These are phyloP conservation scores for Herpailurus yagouaroundi DNA, from an alignment of 2,113 vertebrate species.

Conservation along the genomic window DNA sequence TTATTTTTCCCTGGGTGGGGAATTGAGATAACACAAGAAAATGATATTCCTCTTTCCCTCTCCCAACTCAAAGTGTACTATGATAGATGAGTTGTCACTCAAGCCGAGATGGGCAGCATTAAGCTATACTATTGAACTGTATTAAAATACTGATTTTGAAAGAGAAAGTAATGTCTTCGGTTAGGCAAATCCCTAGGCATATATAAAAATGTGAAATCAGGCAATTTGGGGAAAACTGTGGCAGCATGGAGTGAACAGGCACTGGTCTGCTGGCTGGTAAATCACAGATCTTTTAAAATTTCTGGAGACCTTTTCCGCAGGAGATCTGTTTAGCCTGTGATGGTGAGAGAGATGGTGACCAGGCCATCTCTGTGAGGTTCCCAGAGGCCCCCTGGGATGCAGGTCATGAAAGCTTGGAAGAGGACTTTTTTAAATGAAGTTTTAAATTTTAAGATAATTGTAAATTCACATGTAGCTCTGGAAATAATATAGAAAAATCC, in stretches of 20 bases:
- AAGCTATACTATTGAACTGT: not conserved
- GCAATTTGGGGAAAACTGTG: not conserved
- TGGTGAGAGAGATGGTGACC: not conserved
- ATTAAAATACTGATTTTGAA: conserved; percentile 51
- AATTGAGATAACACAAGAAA: not conserved
- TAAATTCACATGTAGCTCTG: not conserved
- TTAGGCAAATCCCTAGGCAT: not conserved
- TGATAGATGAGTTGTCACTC: not conserved
- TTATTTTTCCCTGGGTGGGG: not conserved
- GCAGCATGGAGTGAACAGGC: not conserved
- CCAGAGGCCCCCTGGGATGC: too few relatives aligned
- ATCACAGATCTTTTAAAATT: not conserved
- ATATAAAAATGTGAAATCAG: conserved; percentile 26
- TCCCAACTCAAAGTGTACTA: not conserved
- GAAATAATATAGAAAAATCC: not conserved
- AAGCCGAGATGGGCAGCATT: not conserved
- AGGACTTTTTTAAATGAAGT: not conserved
- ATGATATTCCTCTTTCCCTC: not conserved
- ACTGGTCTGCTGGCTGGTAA: not conserved
- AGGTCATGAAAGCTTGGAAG: not conserved
- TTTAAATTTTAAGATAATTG: not conserved
- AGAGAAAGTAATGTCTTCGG: conserved; percentile 33
- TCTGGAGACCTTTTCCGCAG: not conserved
- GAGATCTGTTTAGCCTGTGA: not conserved
- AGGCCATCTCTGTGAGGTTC: not conserved